These are phyloP conservation scores for Axinella damicornis DNA, from an alignment of 37 sponge, comb jelly and placozoan genomes.

Conservation along the genomic window DNA sequence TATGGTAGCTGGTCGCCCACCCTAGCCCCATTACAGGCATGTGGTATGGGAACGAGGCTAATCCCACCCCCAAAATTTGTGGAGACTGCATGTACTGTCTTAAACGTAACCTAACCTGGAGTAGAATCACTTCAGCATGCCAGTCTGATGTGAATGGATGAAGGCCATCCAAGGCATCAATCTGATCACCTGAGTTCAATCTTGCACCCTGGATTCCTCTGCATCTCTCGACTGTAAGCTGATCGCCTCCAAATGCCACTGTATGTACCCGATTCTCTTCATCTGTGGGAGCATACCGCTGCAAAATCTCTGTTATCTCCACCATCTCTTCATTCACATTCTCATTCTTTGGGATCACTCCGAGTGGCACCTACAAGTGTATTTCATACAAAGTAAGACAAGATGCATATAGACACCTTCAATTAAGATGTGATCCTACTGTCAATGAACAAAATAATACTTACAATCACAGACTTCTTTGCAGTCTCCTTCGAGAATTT, in stretches of 20 bases:
- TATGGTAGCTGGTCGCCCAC: too few species aligned
- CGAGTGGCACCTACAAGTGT: too few species aligned
- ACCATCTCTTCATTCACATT: constrained; percentile 11
- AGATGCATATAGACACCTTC: too few species aligned
- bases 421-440: too few species aligned
- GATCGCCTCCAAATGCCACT: constrained; percentile 25
- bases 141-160: constrained; percentile 21
- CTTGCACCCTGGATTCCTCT: neutral
- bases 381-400: too few species aligned
- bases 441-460: neutral
- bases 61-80: too few species aligned
- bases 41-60: too few species aligned
- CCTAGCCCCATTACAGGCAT: too few species aligned
- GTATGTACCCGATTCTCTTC: neutral
- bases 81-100: too few species aligned
- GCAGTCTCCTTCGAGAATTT: constrained; percentile 6
- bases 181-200: neutral
- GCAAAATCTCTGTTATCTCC: constrained; percentile 11
- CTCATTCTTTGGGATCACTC: too few species aligned
- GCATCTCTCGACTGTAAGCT: constrained; percentile 20
- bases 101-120: neutral
- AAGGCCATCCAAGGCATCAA: constrained; percentile 18
- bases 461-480: constrained; percentile 12
- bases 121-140: constrained; percentile 35
- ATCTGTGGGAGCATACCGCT: constrained; percentile 11